Evolutionary conservation across 2,113 vertebrate genomes (phyloP), one percentile per base, ranked within the genome.

Genomic region (Planiliza haematocheilus): DNA sequence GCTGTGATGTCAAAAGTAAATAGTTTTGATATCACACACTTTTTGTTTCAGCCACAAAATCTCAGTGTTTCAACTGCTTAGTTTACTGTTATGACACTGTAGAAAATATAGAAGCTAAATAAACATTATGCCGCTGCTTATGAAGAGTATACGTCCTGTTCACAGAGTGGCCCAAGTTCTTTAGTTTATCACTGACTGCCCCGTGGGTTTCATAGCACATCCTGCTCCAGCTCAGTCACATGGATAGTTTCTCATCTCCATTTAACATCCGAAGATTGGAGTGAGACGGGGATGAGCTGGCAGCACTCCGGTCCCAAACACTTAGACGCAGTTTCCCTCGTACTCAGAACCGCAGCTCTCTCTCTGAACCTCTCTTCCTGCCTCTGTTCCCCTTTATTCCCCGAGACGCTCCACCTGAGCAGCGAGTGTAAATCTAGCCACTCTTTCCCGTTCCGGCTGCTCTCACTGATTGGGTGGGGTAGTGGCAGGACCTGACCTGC

Each of bases 401-500:
- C 57, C 42, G 76, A 85, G 82, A 79, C 52, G 64, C 92, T 94
- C 92, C 90, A 90, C 62, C 61, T 75, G 83, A 84, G 67, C 78
- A 87, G 69, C 51, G 94, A 95, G 93, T 90, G 93, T 94, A 95
- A 95, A 93, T 93, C 93, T 90, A 94, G 95, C 92, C 94, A 81
- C 77, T 70, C 72, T 94, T 77, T 82, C 79, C 80, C 34, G 18
- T 80, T 81, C 83, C 80, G 59, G 80, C 81, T 94, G 93, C 94
- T 94, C 95, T 95, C 93, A 93, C 91, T 94, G 94, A 92, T 94
- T 94, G 93, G 94, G 95, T 95, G 86, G 83, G 72, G 66, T 81
- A 80, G 59, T 36, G 48, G 80, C 43, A 83, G 66, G 76, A 71
- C 56, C 65, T 80, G 64, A 74, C 64, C 79, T 70, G 68, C 53